A percentile compares a stretch with the other conserved stretches of the same genome.
These are phyloP conservation scores for Hyla sarda DNA, from an alignment of 2,113 vertebrate species.

Conservation along the genomic window DNA sequence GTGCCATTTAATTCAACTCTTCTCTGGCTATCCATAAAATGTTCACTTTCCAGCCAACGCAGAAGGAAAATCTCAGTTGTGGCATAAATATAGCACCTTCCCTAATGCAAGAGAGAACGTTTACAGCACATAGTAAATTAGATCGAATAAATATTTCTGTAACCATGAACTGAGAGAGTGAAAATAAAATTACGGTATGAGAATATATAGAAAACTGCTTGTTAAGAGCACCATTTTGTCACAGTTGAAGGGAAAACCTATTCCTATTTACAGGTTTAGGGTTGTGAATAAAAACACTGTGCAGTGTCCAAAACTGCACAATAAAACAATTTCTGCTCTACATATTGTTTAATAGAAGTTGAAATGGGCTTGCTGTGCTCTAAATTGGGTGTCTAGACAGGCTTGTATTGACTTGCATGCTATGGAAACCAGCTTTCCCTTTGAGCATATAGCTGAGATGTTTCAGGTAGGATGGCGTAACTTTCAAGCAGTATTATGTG, in stretches of 20 bases:
- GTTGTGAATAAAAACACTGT: conserved; percentile 63
- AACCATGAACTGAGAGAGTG: conserved; percentile 48
- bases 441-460: background rate
- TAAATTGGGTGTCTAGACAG: conserved; percentile 70
- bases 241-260: conserved; percentile 59
- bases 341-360: conserved; percentile 63
- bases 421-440: conserved; percentile 15
- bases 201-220: conserved; percentile 57
- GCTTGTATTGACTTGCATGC: conserved; percentile 56
- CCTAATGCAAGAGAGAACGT: conserved; percentile 40
- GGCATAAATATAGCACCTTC: conserved; percentile 60
- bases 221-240: conserved; percentile 60
- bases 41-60: conserved; percentile 27
- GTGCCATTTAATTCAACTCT: conserved; percentile 47
- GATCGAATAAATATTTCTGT: conserved; percentile 58
- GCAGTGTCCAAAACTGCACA: conserved; percentile 58
- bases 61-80: conserved; percentile 62
- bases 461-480: conserved; percentile 20
- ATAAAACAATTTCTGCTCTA: conserved; percentile 63
- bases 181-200: conserved; percentile 51
- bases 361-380: conserved; percentile 49
- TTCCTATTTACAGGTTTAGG: conserved; percentile 62
- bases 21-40: conserved; percentile 50
- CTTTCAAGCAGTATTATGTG: conserved; percentile 14
- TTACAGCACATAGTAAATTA: conserved; percentile 60